Evolutionary conservation across 92 coral and sea anemone genomes (phyloP), one percentile per base, ranked within the genome.

Genomic region (Palythoa grandis): DNA sequence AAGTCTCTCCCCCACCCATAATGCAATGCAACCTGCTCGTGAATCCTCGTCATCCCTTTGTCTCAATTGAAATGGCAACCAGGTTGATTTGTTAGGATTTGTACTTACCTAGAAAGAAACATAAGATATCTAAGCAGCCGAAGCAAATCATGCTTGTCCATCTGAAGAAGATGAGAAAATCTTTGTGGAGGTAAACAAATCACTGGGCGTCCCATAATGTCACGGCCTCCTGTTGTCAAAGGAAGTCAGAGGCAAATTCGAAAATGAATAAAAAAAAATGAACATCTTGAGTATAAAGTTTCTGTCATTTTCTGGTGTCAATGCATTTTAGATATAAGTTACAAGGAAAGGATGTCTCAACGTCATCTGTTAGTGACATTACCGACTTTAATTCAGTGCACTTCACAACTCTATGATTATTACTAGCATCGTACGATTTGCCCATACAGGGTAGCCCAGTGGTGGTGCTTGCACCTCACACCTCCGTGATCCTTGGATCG

Each of bases 81-180:
- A 40, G 52, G 77, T 16, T 17, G 20, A 53, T 3, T 17, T 15
- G 38, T 74, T 7, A 48, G 7, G 47, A 20, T 35, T 23, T n/a
- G 19, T 5, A 83, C 88, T 16, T 39, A 94, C 98, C 93, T 94
- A 38, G 98, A 86, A 35, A 94, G 91, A 76, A 90, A 89, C 52
- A 95, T 53, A 52, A 92, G 91, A 60, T 94, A 94, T 84, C 83
- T 90, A 53, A 94, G 90, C 11, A 94, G 92, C 47, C 74, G 77
- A 14, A 92, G 70, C n/a, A 91, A 80, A 39, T 90, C 92, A 72
- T 83, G 85, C 40, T 86, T 88, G 72, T 58, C 75, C 70, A 86
- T 7, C 40, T 86, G 92, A 17, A 90, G 77, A 63, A 92, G 93
- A 68, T 73, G 86, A 54, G 93, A 84, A 58, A 90, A 82, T 17